phyloP scores from a whole-genome alignment of 2,113 vertebrate species.

The Vidua macroura region DNA sequence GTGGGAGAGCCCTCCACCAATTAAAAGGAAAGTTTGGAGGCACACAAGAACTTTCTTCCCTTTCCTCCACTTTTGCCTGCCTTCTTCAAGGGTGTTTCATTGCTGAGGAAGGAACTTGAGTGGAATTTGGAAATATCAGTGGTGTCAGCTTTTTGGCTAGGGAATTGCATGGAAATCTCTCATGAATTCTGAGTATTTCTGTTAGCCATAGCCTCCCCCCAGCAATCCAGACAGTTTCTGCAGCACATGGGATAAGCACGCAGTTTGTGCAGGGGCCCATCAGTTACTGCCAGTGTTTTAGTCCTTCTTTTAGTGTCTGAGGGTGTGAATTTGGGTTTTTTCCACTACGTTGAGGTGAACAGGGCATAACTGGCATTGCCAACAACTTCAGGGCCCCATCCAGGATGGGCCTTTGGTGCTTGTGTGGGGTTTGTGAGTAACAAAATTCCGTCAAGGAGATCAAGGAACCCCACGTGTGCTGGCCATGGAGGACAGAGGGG shows the following conservation, averaged over 20 bases:
- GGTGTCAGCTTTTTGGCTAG: background rate
- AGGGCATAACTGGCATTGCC: background rate
- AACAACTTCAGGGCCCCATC: background rate
- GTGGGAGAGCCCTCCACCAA: background rate
- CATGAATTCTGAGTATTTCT: background rate
- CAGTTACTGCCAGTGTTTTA: background rate
- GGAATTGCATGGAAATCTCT: background rate
- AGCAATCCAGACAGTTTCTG: background rate
- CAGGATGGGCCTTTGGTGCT: background rate
- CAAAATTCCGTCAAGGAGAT: background rate
- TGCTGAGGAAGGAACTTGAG: background rate
- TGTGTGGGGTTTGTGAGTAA: background rate
- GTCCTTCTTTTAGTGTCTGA: background rate
- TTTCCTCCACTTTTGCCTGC: background rate
- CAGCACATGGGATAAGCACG: background rate
- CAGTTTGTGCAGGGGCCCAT: background rate
- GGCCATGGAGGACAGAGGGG: accelerated
- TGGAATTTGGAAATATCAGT: background rate
- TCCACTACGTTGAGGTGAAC: background rate
- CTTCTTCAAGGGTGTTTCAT: background rate
- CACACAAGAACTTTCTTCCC: background rate
- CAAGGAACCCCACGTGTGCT: background rate
- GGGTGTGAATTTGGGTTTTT: background rate
- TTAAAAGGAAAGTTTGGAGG: background rate
- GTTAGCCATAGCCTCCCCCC: background rate